Conservation (phyloP, 2,113 vertebrate genomes). For the Hemiscyllium ocellatum region DNA sequence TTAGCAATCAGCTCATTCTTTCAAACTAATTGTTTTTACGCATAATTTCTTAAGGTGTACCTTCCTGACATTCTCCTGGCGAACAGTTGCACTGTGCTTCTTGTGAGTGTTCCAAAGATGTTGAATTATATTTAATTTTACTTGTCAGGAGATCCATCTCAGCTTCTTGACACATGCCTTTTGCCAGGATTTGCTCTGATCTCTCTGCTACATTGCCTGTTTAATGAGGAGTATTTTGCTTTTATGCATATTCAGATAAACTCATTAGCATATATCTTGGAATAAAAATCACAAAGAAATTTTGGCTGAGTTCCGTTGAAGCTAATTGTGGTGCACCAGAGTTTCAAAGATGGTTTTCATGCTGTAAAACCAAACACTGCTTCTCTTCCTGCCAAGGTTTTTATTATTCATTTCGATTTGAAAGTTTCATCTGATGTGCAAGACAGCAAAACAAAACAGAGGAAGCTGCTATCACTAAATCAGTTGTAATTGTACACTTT, state of each 20-base stretch:
- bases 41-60: neutral
- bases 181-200: slow-evolving; percentile 17
- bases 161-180: neutral
- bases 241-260: slow-evolving; percentile 16
- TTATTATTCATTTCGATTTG: neutral
- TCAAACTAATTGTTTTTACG: neutral
- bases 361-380: neutral
- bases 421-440: neutral
- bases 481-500: neutral
- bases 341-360: neutral
- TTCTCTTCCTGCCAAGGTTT: neutral
- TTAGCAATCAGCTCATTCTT: neutral
- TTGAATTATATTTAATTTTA: slow-evolving; percentile 4
- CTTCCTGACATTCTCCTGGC: neutral
- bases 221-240: slow-evolving; percentile 5
- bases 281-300: neutral
- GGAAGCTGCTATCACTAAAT: neutral
- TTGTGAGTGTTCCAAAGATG: neutral
- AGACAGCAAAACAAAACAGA: neutral
- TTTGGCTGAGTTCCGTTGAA: neutral
- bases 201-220: slow-evolving; percentile 5
- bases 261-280: neutral
- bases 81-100: neutral
- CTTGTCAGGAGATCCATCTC: neutral
- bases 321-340: neutral